Percentiles rank a stretch among this genome's conserved stretches.
Evolutionary conservation across 2,113 vertebrate species (phyloP).

Genomic region (Pithys albifrons): DNA sequence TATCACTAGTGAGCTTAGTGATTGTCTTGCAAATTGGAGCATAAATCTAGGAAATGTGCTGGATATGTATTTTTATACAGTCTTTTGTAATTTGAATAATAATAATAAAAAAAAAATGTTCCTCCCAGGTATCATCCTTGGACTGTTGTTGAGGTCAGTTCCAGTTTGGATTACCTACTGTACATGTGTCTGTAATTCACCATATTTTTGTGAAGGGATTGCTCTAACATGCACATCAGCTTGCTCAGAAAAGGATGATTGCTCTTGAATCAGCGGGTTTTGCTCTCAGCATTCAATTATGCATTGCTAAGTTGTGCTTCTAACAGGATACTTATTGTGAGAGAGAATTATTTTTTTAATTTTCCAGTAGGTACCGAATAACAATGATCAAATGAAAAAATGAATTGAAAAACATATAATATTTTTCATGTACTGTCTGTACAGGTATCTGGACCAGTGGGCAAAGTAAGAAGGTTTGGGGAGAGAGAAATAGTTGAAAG

Average conservation of each 20-base stretch:
- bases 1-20: background rate
- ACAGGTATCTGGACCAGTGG: background rate
- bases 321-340: background rate
- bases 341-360: background rate
- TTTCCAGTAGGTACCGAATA: background rate
- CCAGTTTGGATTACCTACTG: background rate
- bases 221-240: background rate
- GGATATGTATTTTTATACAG: background rate
- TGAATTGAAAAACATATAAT: background rate
- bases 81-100: background rate
- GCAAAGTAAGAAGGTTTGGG: background rate
- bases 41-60: background rate
- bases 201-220: background rate
- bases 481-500: background rate
- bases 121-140: background rate
- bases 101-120: background rate
- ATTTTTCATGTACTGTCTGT: background rate
- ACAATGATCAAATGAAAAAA: background rate
- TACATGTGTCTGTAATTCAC: background rate
- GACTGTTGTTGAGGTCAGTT: slow-evolving; percentile 5
- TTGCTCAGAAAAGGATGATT: background rate
- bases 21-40: background rate
- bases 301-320: background rate
- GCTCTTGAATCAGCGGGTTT: background rate
- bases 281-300: background rate